Base-by-base conservation (phyloP, 2,113 vertebrate species). In the Gila orcuttii region DNA sequence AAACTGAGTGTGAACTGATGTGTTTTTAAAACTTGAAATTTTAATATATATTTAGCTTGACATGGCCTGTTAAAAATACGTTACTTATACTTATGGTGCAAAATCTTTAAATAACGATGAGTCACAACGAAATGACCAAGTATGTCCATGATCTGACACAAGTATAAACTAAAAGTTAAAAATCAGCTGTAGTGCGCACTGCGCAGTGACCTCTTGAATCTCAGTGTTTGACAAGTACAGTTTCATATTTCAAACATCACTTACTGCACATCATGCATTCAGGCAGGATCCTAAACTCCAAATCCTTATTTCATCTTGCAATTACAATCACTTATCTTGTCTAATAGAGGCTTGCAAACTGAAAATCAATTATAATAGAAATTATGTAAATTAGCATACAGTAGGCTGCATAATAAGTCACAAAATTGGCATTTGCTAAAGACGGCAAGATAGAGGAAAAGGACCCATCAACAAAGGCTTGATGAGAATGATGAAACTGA, bases 271-370 rank as follows among this genome's bases (percentile, higher is more conserved):
- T 9, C 36, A 79, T 23, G 23, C 1, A 4, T 62, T 80, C 71
- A 25, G 42, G 71, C 39, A 62, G 9, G 28, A 21, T 80, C 39
- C 36, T 6, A 31, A 80, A 64, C 36, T 45, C 42, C 31, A 39
- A 42, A 15, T 23, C 52, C 39, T 79, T 21, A 39, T 23, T 60
- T 47, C 59, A 47, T 64, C 36, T 47, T 64, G 59, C 57, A 62
- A 64, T 80, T 47, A 80, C 78, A 64, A 11, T 64, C 78, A 64
- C 23, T 64, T 28, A 23, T 45, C 21, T 80, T 62, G 39, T 45
- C 59, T 28, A 64, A 80, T 64, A 80, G 55, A 6, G 2, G 77
- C 6, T 15, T 0, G 9, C 31, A 19, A 57, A 36, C 31, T 21
- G 36, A 64, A n/a, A 64, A 3, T 11, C 12, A 62, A 64, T 80